phyloP scores from a whole-genome alignment of 2,113 vertebrate species.

The Isurus oxyrinchus region DNA sequence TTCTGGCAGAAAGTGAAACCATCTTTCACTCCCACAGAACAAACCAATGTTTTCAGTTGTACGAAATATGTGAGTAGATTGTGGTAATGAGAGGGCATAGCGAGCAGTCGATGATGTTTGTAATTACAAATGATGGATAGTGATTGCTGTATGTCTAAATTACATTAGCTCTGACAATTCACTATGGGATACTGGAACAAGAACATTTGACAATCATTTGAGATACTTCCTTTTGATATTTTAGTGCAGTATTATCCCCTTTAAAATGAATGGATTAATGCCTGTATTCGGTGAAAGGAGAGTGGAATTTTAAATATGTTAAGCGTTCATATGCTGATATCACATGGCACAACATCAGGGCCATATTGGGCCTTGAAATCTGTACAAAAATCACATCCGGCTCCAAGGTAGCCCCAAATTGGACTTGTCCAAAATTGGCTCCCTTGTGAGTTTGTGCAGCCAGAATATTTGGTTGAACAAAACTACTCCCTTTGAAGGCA shows the following conservation, averaged over 20 bases:
- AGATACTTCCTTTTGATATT: background rate
- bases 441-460: background rate
- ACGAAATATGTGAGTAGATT: background rate
- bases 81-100: background rate
- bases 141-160: background rate
- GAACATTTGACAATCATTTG: background rate
- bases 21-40: constrained; percentile 32
- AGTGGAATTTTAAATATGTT: background rate
- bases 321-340: background rate
- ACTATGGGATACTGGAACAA: background rate
- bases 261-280: constrained; percentile 17
- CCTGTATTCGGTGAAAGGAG: background rate
- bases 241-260: background rate
- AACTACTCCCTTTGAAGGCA: background rate
- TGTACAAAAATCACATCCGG: background rate
- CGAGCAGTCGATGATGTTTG: background rate
- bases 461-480: background rate
- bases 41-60: background rate
- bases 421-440: background rate
- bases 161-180: background rate
- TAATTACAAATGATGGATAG: background rate
- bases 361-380: background rate
- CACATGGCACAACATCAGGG: background rate
- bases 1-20: background rate
- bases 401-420: background rate